These are phyloP conservation scores for Pomatorhinus ruficollis DNA, from an alignment of 2,113 vertebrate species.

Conservation along the genomic window DNA sequence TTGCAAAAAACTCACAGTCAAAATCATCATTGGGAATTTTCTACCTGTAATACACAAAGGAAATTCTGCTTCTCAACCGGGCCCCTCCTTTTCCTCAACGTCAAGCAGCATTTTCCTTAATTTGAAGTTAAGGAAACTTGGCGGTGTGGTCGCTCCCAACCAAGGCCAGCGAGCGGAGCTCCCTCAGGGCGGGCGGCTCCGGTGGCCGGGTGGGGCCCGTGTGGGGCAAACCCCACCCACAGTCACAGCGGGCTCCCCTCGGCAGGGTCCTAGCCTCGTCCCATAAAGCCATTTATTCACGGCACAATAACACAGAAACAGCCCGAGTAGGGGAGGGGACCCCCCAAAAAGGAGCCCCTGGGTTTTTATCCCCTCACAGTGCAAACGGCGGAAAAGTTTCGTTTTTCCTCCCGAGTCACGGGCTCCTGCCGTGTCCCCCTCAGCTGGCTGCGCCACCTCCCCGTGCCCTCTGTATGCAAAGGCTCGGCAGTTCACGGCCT, in stretches of 20 bases:
- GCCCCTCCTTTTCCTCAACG: neutral
- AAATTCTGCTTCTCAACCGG: neutral
- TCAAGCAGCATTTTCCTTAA: neutral
- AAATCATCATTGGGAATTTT: neutral
- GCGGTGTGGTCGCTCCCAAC: neutral
- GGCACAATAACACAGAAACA: neutral
- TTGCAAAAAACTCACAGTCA: neutral
- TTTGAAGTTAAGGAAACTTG: fast-evolving
- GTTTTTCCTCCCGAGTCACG: fast-evolving
- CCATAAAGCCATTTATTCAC: neutral
- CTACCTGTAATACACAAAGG: neutral
- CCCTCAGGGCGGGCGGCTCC: neutral
- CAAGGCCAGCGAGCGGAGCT: neutral
- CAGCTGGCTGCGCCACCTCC: fast-evolving
- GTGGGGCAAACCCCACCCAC: neutral
- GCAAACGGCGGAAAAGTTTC: fast-evolving
- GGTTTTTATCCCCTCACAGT: neutral
- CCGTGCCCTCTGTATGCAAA: fast-evolving
- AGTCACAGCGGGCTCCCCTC: neutral
- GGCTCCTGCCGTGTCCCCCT: fast-evolving
- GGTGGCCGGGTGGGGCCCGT: too few species aligned
- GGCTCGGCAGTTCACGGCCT: fast-evolving
- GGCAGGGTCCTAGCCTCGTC: fast-evolving
- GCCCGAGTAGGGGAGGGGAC: neutral
- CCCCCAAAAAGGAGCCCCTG: too few species aligned